phyloP scores from a whole-genome alignment of 2,888 invertebrate genomes.

The Lamellibrachia satsuma region DNA sequence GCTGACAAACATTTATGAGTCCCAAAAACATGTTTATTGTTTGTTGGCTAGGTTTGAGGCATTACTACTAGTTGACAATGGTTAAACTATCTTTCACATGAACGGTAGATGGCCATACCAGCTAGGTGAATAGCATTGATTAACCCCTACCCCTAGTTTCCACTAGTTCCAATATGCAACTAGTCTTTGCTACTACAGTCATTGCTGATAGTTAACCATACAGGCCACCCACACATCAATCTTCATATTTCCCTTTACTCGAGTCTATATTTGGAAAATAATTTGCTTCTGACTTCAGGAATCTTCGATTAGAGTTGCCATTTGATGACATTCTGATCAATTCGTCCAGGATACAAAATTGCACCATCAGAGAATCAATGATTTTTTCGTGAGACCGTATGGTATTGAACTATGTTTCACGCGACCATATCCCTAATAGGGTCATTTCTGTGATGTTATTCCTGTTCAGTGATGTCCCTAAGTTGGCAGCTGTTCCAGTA shows the following conservation, averaged over 20 bases:
- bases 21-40: too few relatives aligned
- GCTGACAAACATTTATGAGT: too few relatives aligned
- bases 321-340: slow-evolving; percentile 5
- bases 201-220: not conserved
- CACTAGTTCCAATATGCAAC: not conserved
- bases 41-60: too few relatives aligned
- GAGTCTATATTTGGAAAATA: not conserved
- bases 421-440: not conserved
- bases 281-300: not conserved
- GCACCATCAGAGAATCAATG: not conserved
- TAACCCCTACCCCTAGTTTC: not conserved
- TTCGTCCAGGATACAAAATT: not conserved
- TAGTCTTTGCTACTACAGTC: not conserved
- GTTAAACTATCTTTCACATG: too few relatives aligned
- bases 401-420: not conserved
- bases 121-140: not conserved
- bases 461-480: not conserved
- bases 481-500: not conserved
- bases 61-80: too few relatives aligned
- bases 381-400: not conserved
- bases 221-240: not conserved
- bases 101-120: too few relatives aligned
- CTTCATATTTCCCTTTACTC: not conserved
- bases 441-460: not conserved
- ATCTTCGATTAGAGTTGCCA: not conserved